phyloP scores from a whole-genome alignment of 2,113 vertebrate species.

The Anas platyrhynchos region DNA sequence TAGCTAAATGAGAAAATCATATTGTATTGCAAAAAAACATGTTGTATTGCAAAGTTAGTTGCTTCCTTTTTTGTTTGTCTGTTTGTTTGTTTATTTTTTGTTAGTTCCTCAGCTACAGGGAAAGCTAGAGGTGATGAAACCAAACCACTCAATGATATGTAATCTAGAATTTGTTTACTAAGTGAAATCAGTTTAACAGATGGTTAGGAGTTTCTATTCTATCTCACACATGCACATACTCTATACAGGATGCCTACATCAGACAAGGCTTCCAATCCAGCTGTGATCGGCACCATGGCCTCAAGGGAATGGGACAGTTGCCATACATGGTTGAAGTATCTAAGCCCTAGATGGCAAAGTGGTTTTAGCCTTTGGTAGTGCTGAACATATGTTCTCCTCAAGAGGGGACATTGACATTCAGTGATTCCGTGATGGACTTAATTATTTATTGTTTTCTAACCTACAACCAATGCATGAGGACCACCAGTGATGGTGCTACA shows the following conservation, averaged over 20 bases:
- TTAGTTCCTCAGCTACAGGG: not conserved
- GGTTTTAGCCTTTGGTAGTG: not conserved
- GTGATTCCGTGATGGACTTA: not conserved
- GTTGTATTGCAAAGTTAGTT: not conserved
- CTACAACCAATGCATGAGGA: not conserved
- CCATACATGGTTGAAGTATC: not conserved
- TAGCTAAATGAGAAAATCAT: not conserved
- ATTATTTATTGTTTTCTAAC: not conserved
- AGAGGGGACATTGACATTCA: not conserved
- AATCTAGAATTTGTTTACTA: not conserved
- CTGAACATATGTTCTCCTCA: not conserved
- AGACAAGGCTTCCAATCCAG: not conserved
- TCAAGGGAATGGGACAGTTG: not conserved
- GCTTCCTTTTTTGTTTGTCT: not conserved
- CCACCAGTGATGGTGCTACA: not conserved
- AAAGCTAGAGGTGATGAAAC: not conserved
- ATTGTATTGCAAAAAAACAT: not conserved
- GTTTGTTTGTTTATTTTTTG: not conserved
- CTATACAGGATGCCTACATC: not conserved
- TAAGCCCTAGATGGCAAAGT: not conserved
- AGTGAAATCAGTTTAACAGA: not conserved
- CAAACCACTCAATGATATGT: not conserved
- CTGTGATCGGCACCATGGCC: not conserved
- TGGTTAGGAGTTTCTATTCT: not conserved
- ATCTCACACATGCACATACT: fast-evolving